These are phyloP conservation scores for Pharmacophagus antenor DNA, from an alignment of 2,888 invertebrate genomes.

Conservation along the genomic window DNA sequence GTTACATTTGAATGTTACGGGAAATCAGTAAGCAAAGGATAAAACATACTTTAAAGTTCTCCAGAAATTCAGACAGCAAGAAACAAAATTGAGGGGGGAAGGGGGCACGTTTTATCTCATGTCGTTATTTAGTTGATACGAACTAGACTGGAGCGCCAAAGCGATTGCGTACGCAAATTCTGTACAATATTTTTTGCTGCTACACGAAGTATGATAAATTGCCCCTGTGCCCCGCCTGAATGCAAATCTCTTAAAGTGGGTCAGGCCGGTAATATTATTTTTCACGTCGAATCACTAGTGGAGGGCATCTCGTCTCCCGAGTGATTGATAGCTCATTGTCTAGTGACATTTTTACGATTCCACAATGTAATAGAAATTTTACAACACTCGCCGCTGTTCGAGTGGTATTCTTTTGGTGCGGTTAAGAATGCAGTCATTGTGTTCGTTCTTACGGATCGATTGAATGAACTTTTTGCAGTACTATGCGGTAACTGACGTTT, in stretches of 20 bases:
- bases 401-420: constrained; percentile 57
- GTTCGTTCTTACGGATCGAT: constrained; percentile 39
- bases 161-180: constrained; percentile 34
- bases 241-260: constrained; percentile 77
- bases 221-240: constrained; percentile 59
- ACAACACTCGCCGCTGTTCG: constrained; percentile 35
- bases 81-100: constrained; percentile 43
- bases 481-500: constrained; percentile 71
- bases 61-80: constrained; percentile 38
- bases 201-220: constrained; percentile 73
- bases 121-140: constrained; percentile 38
- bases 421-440: constrained; percentile 48
- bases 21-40: too few species aligned
- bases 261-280: constrained; percentile 69
- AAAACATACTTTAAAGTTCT: too few species aligned
- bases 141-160: constrained; percentile 34
- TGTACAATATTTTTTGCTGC: constrained; percentile 51
- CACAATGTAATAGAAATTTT: constrained; percentile 36
- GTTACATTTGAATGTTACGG: too few species aligned
- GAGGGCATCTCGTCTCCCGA: constrained; percentile 55
- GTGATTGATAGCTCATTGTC: constrained; percentile 66
- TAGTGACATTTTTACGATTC: constrained; percentile 42
- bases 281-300: constrained; percentile 65
- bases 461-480: constrained; percentile 63
- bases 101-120: constrained; percentile 38